These are phyloP conservation scores for Herminia tarsipennalis DNA, from an alignment of 2,888 invertebrate genomes.

Conservation along the genomic window DNA sequence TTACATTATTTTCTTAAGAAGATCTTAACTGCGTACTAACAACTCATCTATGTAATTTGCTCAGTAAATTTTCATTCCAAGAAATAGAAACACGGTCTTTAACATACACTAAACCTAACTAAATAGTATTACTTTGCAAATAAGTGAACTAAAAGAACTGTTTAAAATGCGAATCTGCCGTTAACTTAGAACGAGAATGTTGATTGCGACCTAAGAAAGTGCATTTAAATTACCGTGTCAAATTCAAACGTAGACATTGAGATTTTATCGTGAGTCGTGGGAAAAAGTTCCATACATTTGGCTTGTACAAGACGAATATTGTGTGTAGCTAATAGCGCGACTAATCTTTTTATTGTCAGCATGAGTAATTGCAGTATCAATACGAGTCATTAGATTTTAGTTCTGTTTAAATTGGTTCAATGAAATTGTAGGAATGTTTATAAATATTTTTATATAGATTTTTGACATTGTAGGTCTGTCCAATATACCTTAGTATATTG, in stretches of 20 bases:
- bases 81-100: too few species aligned
- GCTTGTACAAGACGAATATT: constrained; percentile 15
- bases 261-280: constrained; percentile 32
- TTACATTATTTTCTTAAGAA: too few species aligned
- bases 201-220: constrained; percentile 16
- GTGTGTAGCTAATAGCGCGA: constrained; percentile 21
- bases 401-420: constrained; percentile 2
- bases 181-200: constrained; percentile 2
- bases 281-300: constrained; percentile 25
- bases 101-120: too few species aligned
- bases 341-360: constrained; percentile 31
- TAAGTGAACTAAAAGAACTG: too few species aligned
- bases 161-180: not conserved
- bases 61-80: too few species aligned
- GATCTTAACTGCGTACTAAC: too few species aligned
- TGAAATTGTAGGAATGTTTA: not conserved
- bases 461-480: too few species aligned
- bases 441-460: too few species aligned
- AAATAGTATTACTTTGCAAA: too few species aligned
- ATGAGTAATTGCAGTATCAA: constrained; percentile 19
- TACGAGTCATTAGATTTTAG: not conserved
- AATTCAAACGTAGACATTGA: constrained; percentile 22
- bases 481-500: too few species aligned
- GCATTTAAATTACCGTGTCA: constrained; percentile 18
- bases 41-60: too few species aligned